A percentile compares a stretch with the other conserved stretches of the same genome.
These are phyloP conservation scores for Isichthys henryi DNA, from an alignment of 2,113 vertebrate species.

Conservation along the genomic window DNA sequence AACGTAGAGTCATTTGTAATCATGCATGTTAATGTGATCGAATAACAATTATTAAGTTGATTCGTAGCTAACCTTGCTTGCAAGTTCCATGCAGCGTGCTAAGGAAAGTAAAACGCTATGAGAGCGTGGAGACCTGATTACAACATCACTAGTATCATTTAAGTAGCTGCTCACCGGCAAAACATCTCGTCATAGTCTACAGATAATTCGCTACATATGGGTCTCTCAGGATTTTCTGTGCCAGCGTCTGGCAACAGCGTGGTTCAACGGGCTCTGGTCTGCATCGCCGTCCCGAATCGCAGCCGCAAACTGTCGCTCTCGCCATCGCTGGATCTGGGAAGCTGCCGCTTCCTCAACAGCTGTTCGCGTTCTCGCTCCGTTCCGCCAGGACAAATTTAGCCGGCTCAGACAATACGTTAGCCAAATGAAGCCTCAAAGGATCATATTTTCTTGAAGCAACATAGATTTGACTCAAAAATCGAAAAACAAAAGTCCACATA, in stretches of 20 bases:
- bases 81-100: not conserved
- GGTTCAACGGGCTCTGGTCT: not conserved
- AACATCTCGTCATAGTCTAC: not conserved
- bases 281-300: not conserved
- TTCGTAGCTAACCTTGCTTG: not conserved
- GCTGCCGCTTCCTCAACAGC: slow-evolving; percentile 41
- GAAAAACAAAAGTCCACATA: not conserved
- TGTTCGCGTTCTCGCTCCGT: slow-evolving; percentile 36
- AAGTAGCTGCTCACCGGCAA: not conserved
- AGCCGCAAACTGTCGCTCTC: not conserved
- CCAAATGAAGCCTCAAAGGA: slow-evolving; percentile 55
- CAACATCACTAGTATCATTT: not conserved
- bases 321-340: slow-evolving; percentile 28
- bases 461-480: not conserved
- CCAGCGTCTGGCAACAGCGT: not conserved
- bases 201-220: slow-evolving; percentile 18
- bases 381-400: slow-evolving; percentile 53
- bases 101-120: not conserved
- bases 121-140: not conserved
- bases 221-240: slow-evolving; percentile 8
- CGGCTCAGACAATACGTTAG: slow-evolving; percentile 48
- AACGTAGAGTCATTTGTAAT: not conserved
- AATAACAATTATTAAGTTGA: not conserved
- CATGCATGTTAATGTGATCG: not conserved
- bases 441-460: slow-evolving; percentile 33